Evolutionary conservation across 1,140 invertebrate genomes (phyloP).

Genomic region (Cataglyphis hispanica): DNA sequence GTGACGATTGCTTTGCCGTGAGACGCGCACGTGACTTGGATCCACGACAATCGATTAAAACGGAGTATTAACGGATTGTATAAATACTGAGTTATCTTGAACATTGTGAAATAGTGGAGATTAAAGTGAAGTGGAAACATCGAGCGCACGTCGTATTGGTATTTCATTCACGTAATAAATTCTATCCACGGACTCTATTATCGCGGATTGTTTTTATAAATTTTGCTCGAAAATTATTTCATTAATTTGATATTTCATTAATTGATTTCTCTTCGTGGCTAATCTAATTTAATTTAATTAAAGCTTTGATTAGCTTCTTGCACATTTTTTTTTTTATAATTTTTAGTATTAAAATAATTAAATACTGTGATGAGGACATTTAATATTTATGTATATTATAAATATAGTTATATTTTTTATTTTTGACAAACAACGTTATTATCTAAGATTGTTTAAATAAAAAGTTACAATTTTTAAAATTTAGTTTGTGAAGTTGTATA

Average conservation of each 20-base stretch:
- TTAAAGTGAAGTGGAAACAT: conserved; percentile 48
- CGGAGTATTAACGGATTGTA: conserved; percentile 29
- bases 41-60: conserved; percentile 44
- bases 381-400: no score
- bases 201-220: not conserved
- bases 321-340: not conserved
- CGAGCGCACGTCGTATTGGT: not conserved
- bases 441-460: conserved; percentile 16
- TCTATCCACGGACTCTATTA: not conserved
- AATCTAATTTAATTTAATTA: no score
- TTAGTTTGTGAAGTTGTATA: not conserved
- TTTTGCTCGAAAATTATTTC: not conserved
- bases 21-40: conserved; percentile 42
- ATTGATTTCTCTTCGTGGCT: not conserved
- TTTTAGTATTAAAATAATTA: not conserved
- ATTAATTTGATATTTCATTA: not conserved
- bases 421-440: not conserved
- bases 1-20: conserved; percentile 21
- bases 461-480: not conserved
- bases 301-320: not conserved
- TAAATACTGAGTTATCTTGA: conserved; percentile 23
- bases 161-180: conserved; percentile 28
- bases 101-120: conserved; percentile 33
- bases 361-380: not conserved
- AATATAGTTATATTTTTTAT: no score